phyloP scores from a whole-genome alignment of 2,113 vertebrate genomes.

The Falcunculus frontatus region DNA sequence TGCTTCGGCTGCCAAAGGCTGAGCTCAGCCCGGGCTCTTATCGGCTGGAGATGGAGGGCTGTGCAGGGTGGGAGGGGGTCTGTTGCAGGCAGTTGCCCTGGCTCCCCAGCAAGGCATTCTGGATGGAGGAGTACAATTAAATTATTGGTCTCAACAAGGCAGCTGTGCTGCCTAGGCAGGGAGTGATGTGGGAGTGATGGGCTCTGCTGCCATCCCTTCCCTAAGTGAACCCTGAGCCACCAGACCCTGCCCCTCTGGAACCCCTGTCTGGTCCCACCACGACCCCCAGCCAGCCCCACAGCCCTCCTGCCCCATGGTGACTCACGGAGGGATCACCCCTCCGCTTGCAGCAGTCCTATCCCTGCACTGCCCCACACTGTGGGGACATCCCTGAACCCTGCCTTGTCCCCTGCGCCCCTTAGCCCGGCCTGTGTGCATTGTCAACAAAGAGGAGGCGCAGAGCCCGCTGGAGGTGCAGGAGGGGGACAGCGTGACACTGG shows the following conservation, averaged over 20 bases:
- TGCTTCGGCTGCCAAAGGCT: neutral
- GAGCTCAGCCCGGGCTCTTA: neutral
- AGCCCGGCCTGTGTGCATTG: constrained; percentile 6
- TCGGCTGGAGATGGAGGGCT: neutral
- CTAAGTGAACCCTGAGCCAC: neutral
- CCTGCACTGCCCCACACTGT: fast-evolving
- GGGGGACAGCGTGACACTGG: constrained; percentile 80
- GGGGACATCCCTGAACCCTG: neutral
- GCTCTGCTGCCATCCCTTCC: fast-evolving
- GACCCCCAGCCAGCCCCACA: neutral
- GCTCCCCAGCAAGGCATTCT: neutral
- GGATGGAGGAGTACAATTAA: neutral
- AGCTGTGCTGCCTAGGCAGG: neutral
- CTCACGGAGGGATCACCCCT: neutral
- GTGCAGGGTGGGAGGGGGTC: neutral
- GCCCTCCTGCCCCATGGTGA: neutral
- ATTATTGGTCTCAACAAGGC: neutral
- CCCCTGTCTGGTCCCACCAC: neutral
- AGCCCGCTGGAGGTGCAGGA: constrained; percentile 68
- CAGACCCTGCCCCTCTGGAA: neutral
- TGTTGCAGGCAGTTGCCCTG: neutral
- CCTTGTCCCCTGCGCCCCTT: fast-evolving
- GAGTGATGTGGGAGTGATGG: neutral
- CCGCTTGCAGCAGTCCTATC: fast-evolving
- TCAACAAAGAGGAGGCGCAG: constrained; percentile 72